Base-by-base conservation (phyloP, 1,140 invertebrate species). In the Sminthurinus signatus region DNA sequence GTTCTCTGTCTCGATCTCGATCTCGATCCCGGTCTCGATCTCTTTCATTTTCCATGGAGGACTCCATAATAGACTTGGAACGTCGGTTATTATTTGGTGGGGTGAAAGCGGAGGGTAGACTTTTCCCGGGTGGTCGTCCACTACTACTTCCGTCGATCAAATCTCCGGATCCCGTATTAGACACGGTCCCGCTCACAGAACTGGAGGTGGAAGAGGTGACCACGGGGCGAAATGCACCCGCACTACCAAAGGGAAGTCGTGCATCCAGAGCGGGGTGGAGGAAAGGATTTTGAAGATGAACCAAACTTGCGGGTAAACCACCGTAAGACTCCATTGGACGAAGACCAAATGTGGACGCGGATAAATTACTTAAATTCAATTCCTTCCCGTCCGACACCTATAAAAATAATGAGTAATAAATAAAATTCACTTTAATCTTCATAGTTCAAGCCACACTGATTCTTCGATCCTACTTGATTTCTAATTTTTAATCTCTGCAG, bases 271-370 rank as follows among this genome's bases (percentile, higher is more conserved):
- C 71, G n/a, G 74, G 72, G 27, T 75, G 72, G n/a, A 76, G 58
- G 67, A 82, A 83, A 63, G 81, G 81, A 55, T 79, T 79, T 65
- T 80, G 80, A 29, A 81, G 64, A 39, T 81, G 77, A 74, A 82
- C 77, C 3, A 82, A 76, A 74, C 81, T 80, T 15, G 79, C 78
- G n/a, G 80, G 79, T 5, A 81, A 72, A 17, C 78, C 77, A 19
- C 78, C 73, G 67, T 81, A 81, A n/a, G 78, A 78, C 64, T 81
- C 81, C 77, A 80, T 80, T 66, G 80, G 79, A 19, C 79, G 76
- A 27, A 81, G 74, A 25, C 81, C 80, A 73, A 83, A 82, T 46
- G 80, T 78, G 14, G 80, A 76, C 57, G 58, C 58, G 21, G 70
- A 72, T 31, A 72, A 60, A 54, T 57, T 67, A 25, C 64, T 59